These are phyloP conservation scores for Plectus sambesii DNA, from an alignment of 1,140 invertebrate species.

Conservation along the genomic window DNA sequence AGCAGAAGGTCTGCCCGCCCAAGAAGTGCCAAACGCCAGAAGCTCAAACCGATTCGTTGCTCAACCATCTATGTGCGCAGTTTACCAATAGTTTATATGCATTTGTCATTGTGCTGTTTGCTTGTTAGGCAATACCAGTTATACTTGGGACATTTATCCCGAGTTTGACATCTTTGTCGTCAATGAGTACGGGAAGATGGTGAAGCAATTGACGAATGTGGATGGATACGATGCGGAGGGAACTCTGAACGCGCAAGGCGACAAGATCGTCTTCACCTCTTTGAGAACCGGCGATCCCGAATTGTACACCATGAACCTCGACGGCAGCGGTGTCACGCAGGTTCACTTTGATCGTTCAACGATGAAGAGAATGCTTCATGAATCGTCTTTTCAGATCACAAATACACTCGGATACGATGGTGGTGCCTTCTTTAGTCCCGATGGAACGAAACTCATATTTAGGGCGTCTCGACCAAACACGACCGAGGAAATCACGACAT, in stretches of 20 bases:
- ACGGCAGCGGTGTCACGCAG: slow-evolving; percentile 27
- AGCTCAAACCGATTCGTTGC: slow-evolving; percentile 9
- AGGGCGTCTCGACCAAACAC: slow-evolving; percentile 29
- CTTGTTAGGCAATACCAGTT: slow-evolving; percentile 20
- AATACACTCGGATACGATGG: slow-evolving; percentile 29
- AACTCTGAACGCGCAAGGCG: slow-evolving; percentile 21
- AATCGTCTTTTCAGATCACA: slow-evolving; percentile 21
- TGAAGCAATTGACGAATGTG: slow-evolving; percentile 23
- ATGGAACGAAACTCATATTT: slow-evolving; percentile 29
- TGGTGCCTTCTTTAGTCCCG: slow-evolving; percentile 32
- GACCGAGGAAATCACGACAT: slow-evolving; percentile 21
- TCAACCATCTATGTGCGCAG: slow-evolving; percentile 25
- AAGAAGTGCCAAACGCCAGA: slow-evolving; percentile 22
- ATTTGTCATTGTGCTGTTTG: too few relatives aligned
- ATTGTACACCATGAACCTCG: slow-evolving; percentile 25
- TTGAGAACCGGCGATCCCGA: slow-evolving; percentile 28
- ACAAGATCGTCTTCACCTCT: slow-evolving; percentile 27
- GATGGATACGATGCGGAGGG: slow-evolving; percentile 34
- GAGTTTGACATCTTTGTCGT: slow-evolving; percentile 35
- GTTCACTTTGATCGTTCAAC: too few relatives aligned
- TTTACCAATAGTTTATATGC: too few relatives aligned
- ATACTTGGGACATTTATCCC: slow-evolving; percentile 32
- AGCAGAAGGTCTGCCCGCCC: slow-evolving; percentile 22
- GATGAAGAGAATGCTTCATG: background rate
- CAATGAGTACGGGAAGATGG: slow-evolving; percentile 28